phyloP scores from a whole-genome alignment of 1,140 invertebrate genomes.

The Zaprionus nigranus region DNA sequence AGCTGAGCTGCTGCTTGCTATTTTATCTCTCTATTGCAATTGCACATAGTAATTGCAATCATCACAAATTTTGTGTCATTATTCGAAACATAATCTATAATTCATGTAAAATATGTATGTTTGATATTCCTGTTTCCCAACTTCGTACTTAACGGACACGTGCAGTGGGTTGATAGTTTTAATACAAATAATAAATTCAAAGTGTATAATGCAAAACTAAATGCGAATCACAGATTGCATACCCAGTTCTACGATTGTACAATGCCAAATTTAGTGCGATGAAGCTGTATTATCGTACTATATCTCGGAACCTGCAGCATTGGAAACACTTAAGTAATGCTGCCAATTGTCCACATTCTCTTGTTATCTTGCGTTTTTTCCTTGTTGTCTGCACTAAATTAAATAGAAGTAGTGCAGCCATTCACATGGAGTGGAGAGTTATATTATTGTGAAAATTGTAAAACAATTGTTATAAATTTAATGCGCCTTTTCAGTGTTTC shows the following conservation, averaged over 20 bases:
- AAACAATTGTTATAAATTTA: conserved; percentile 80
- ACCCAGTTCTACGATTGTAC: not conserved
- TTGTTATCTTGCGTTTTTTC: conserved; percentile 6
- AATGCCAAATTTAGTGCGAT: not conserved
- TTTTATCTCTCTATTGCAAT: conserved; percentile 42
- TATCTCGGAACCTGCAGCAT: conserved; percentile 22
- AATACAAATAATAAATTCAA: too few species aligned
- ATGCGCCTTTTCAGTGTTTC: conserved; percentile 60
- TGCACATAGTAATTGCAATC: conserved; percentile 56
- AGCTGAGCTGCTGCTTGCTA: conserved; percentile 36
- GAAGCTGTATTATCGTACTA: not conserved
- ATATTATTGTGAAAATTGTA: conserved; percentile 56
- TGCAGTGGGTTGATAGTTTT: too few species aligned
- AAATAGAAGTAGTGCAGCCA: conserved; percentile 61
- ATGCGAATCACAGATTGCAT: conserved; percentile 33
- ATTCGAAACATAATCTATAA: conserved; percentile 16
- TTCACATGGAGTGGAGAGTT: conserved; percentile 14
- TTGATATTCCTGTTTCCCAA: too few species aligned
- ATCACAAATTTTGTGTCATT: conserved; percentile 7
- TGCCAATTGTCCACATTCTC: conserved; percentile 78
- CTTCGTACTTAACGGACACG: too few species aligned
- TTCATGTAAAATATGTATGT: conserved; percentile 48
- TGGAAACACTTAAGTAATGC: conserved; percentile 58
- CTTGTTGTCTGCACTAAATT: conserved; percentile 34
- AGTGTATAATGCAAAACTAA: conserved; percentile 23